phyloP scores from a whole-genome alignment of 2,888 invertebrate genomes.

The Spialia ferax region DNA sequence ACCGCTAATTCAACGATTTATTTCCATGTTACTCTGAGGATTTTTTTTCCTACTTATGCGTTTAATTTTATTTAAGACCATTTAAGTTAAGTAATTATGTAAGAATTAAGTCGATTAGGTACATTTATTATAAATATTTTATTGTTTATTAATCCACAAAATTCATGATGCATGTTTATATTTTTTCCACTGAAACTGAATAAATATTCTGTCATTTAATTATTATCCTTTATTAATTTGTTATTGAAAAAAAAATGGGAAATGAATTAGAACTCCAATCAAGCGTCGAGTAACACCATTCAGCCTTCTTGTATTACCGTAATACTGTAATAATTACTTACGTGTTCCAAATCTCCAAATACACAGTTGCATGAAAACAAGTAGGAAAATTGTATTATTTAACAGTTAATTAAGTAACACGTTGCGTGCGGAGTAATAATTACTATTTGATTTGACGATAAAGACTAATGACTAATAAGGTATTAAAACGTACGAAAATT shows the following conservation, averaged over 20 bases:
- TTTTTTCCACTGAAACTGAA: too few relatives aligned
- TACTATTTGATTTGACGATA: conserved; percentile 45
- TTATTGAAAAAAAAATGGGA: too few relatives aligned
- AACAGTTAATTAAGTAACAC: conserved; percentile 52
- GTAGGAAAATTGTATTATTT: conserved; percentile 55
- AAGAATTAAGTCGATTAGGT: conserved; percentile 48
- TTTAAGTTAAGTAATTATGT: conserved; percentile 38
- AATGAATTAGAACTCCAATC: too few relatives aligned
- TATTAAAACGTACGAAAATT: neutral
- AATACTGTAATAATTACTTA: conserved; percentile 43
- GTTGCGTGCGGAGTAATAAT: conserved; percentile 51
- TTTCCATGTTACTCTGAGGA: conserved; percentile 50
- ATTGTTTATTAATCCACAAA: too few relatives aligned
- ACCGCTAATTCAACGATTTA: conserved; percentile 59
- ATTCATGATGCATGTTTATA: too few relatives aligned
- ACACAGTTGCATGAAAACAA: conserved; percentile 63
- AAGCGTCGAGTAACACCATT: too few relatives aligned
- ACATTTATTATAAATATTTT: conserved; percentile 47
- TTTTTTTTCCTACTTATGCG: conserved; percentile 42
- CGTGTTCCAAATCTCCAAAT: conserved; percentile 47
- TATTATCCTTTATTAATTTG: too few relatives aligned
- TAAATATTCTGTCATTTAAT: too few relatives aligned
- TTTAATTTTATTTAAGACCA: neutral
- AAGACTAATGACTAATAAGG: conserved; percentile 6
- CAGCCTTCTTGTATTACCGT: too few relatives aligned